Base-by-base conservation (phyloP, 2,113 vertebrate species). In the Thoracochromis brauschi region DNA sequence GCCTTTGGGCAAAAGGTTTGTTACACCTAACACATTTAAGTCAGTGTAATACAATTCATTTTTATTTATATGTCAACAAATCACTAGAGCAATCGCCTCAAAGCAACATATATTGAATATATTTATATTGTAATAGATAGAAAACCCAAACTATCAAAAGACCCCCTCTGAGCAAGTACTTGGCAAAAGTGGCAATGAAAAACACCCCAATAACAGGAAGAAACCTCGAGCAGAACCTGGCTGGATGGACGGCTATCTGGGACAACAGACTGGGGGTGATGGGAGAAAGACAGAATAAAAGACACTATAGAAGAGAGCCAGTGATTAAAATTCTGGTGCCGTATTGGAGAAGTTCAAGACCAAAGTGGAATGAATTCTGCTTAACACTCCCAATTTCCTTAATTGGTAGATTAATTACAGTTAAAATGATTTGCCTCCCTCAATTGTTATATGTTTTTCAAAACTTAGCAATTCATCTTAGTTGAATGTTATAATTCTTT, bases 401-500 rank as follows among this genome's bases (percentile, higher is more conserved):
- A 42, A 71, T 71, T 24, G 65, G 68, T 7, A 47, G 9, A 47
- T 17, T 75, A 26, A 75, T 45, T 75, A 17, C 4, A 19, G 24
- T 47, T 29, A 75, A 19, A 75, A 75, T 47, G 14, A 47, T 47
- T 75, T 47, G 24, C 24, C 68, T 47, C 68, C 68, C 14, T 75
- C 40, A 75, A 40, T 40, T 68, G 35, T 0, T 24, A 24, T 14
- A 6, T 2, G 9, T 7, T 16, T 73, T 47, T 29, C 0, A 42
- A 71, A 42, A 6, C n/a, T 6, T 42, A 71, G n/a, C 65, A 5
- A 29, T 47, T 29, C 11, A 1, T 29, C 6, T 47, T 47, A 47
- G 24, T 29, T 3, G 21, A 47, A 75, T 29, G 42, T 26, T 42
- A 16, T 24, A 42, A 71, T 71, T 71, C 1, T 42, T 71, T 1